Percentiles rank a stretch among this genome's conserved stretches.
phyloP scores from a whole-genome alignment of 2,888 invertebrate genomes.

The Nysson spinosus region DNA sequence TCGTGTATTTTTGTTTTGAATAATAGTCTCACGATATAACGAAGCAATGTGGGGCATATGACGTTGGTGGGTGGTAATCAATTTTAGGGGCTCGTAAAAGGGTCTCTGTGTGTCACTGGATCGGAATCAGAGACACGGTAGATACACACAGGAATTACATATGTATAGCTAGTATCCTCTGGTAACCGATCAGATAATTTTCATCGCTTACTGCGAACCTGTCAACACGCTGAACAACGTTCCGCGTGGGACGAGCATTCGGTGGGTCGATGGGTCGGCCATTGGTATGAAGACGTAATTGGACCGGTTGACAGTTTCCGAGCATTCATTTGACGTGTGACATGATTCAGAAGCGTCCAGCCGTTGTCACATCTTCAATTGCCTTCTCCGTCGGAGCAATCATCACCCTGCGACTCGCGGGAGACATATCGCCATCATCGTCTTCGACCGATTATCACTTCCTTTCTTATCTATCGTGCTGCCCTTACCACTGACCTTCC shows the following conservation, averaged over 20 bases:
- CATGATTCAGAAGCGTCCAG: conserved; percentile 76
- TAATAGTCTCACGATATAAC: conserved; percentile 32
- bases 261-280: conserved; percentile 61
- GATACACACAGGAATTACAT: background rate
- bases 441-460: conserved; percentile 29
- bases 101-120: conserved; percentile 30
- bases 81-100: conserved; percentile 18
- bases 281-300: conserved; percentile 74
- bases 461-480: conserved; percentile 38
- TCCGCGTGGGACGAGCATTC: conserved; percentile 62
- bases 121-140: conserved; percentile 1
- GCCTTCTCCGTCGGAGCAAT: conserved; percentile 69
- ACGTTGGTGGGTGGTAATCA: background rate
- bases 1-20: background rate
- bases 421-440: conserved; percentile 44
- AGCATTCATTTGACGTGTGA: conserved; percentile 76
- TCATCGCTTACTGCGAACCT: conserved; percentile 61
- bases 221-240: conserved; percentile 52
- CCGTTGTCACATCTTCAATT: conserved; percentile 76
- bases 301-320: conserved; percentile 73
- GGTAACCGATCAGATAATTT: conserved; percentile 59
- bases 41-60: conserved; percentile 5
- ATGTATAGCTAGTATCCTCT: conserved; percentile 5
- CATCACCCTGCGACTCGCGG: conserved; percentile 61
- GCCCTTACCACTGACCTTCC: too few relatives aligned